Evolutionary conservation across 2,888 invertebrate genomes (phyloP).

Genomic region (Hemithea aestivaria): DNA sequence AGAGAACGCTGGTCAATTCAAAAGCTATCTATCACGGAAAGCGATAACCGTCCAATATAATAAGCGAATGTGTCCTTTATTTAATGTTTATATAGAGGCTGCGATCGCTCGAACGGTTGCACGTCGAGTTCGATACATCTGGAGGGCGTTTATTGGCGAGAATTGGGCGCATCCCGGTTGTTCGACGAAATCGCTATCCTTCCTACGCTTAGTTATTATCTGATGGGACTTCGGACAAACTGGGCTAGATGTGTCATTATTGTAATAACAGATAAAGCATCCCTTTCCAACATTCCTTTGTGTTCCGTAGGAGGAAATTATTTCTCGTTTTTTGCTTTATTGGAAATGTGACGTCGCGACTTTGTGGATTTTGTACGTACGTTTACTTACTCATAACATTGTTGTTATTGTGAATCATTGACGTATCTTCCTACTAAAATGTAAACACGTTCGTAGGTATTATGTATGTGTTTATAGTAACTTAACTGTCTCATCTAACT

Average conservation of each 20-base stretch:
- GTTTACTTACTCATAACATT: too few species aligned
- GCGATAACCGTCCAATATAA: slow-evolving; percentile 42
- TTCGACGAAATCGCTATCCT: slow-evolving; percentile 72
- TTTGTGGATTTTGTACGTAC: too few species aligned
- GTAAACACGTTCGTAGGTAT: too few species aligned
- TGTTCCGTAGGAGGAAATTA: slow-evolving; percentile 32
- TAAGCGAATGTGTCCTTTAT: slow-evolving; percentile 57
- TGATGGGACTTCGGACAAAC: slow-evolving; percentile 60
- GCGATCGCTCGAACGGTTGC: slow-evolving; percentile 47
- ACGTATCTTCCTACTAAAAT: too few species aligned
- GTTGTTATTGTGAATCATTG: too few species aligned
- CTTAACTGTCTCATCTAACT: too few species aligned
- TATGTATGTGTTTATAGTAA: too few species aligned
- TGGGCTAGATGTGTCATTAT: slow-evolving; percentile 51
- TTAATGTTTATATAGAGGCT: slow-evolving; percentile 48
- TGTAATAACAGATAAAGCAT: slow-evolving; percentile 53
- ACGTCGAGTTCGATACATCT: slow-evolving; percentile 61
- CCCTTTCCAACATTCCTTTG: slow-evolving; percentile 34
- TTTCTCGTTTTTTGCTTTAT: slow-evolving; percentile 19
- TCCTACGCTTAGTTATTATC: slow-evolving; percentile 64
- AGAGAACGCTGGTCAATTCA: slow-evolving; percentile 60
- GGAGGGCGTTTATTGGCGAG: slow-evolving; percentile 74
- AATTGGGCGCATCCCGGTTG: slow-evolving; percentile 78
- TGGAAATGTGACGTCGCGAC: too few species aligned
- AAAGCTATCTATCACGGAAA: slow-evolving; percentile 45